Evolutionary conservation across 2,113 vertebrate genomes (phyloP), one percentile per base, ranked within the genome.

Genomic region (Aythya baeri): DNA sequence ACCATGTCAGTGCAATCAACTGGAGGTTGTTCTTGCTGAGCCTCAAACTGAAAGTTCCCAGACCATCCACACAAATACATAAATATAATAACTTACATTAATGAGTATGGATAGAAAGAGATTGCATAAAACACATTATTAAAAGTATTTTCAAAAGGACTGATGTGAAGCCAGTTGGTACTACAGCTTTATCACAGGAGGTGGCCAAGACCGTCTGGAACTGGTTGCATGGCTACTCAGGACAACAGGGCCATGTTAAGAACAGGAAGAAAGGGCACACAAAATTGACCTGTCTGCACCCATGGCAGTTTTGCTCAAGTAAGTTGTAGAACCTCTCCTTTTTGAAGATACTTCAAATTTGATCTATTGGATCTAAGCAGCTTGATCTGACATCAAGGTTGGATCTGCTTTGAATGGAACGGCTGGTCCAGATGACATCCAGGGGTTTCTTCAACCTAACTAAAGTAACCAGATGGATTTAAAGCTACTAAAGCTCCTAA

Each of bases 161-260:
- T 63, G 55, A 20, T 20, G 20, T 13, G 50, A 83, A 58, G 20
- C 36, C 57, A 80, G 61, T 3, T n/a, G 52, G 22, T 61, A 49
- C 41, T 15, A 65, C 9, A 36, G 23, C 73, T 79, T 63, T 38
- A 54, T 9, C 49, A 70, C 55, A 26, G 25, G 29, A 87, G 52
- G 8, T 14, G 21, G 36, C 71, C 17, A 26, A 9, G 44, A 72
- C 38, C 52, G 49, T n/a, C 27, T 49, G 21, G 29, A 93, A 72
- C 5, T 7, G 21, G 52, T 4, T 46, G 29, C n/a, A 8, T 12
- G 38, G 58, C 25, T 61, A 54, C 29, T 55, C 11, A 23, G 13
- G 36, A 59, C 18, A 8, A 52, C 0, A 27, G 4, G 23, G 14
- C 25, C 38, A 23, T 0, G 0, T 49, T 43, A 55, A 49, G 7